phyloP scores from a whole-genome alignment of 2,888 invertebrate genomes.

The Adineta ricciae region DNA sequence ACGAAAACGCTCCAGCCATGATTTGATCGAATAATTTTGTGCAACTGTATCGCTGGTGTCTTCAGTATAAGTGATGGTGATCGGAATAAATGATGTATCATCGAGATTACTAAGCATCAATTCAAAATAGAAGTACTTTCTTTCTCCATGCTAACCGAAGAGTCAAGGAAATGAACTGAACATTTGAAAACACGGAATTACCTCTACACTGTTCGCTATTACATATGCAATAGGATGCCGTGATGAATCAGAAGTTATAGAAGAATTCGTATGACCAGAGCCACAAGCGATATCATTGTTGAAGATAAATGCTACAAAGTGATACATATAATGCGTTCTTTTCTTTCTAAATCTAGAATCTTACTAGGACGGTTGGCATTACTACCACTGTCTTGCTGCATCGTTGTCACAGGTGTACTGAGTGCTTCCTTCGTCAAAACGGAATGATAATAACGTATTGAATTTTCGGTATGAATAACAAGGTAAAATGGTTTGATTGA shows the following conservation, averaged over 20 bases:
- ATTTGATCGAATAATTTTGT: background rate
- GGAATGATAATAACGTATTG: background rate
- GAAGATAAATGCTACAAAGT: background rate
- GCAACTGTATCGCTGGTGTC: background rate
- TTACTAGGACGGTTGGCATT: background rate
- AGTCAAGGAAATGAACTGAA: background rate
- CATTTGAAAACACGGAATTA: background rate
- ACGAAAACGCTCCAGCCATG: slow-evolving; percentile 9
- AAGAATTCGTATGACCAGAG: background rate
- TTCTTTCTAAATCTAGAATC: too few relatives aligned
- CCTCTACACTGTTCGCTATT: background rate
- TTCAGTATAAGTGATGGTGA: background rate
- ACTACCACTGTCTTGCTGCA: background rate
- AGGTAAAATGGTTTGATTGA: background rate
- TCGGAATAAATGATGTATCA: slow-evolving; percentile 13
- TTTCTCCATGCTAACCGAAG: background rate
- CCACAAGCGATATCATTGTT: background rate
- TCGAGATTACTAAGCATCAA: background rate
- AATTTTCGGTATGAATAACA: background rate
- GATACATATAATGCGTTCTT: too few relatives aligned
- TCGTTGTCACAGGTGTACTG: background rate
- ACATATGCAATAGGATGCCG: background rate
- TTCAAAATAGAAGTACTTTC: background rate
- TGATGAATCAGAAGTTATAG: background rate
- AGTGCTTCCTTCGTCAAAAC: background rate